phyloP scores from a whole-genome alignment of 2,888 invertebrate genomes.

The Lasiommata megera region DNA sequence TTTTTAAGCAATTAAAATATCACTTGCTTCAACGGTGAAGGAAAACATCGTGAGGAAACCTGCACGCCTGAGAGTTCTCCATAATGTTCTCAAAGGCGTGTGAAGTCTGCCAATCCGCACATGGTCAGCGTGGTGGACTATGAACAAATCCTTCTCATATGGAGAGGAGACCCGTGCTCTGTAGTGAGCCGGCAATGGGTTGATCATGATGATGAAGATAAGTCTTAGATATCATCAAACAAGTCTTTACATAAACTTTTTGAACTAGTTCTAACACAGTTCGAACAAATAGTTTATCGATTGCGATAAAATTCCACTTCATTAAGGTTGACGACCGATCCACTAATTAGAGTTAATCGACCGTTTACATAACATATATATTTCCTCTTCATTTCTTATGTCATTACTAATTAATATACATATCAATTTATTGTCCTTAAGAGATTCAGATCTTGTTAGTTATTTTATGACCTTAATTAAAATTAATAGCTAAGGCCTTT shows the following conservation, averaged over 20 bases:
- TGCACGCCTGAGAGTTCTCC: too few relatives aligned
- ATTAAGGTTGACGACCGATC: not conserved
- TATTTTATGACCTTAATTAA: not conserved
- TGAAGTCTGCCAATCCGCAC: too few relatives aligned
- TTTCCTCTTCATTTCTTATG: not conserved
- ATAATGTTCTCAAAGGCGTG: too few relatives aligned
- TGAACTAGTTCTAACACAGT: not conserved
- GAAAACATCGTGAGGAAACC: too few relatives aligned
- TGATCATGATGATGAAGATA: too few relatives aligned
- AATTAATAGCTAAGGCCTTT: not conserved
- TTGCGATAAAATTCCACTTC: not conserved
- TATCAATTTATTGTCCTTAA: not conserved
- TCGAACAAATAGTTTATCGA: not conserved
- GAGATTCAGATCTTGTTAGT: not conserved
- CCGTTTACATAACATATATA: not conserved
- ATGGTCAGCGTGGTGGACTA: too few relatives aligned
- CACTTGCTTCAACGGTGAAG: too few relatives aligned
- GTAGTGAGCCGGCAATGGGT: too few relatives aligned
- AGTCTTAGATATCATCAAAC: not conserved
- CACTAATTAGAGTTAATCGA: not conserved
- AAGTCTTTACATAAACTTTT: not conserved
- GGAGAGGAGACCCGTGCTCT: too few relatives aligned
- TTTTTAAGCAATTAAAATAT: too few relatives aligned
- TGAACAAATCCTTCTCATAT: too few relatives aligned
- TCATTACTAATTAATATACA: slow-evolving; percentile 1